phyloP scores from a whole-genome alignment of 2,113 vertebrate species.

The Notothenia coriiceps region DNA sequence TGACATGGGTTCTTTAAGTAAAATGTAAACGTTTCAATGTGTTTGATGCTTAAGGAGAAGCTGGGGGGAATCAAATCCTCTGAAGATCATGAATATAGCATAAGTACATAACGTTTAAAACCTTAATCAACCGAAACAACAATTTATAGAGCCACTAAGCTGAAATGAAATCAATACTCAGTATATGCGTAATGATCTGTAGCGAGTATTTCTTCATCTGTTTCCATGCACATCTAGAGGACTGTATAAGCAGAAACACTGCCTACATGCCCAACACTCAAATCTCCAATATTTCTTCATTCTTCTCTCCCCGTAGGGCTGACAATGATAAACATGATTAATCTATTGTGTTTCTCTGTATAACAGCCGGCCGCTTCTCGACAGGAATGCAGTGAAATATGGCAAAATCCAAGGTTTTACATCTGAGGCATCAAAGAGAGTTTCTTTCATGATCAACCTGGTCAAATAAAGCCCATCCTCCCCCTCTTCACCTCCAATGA shows the following conservation, averaged over 20 bases:
- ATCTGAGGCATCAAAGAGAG: conserved; percentile 14
- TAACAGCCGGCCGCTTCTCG: conserved; percentile 11
- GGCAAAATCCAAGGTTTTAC: conserved; percentile 3
- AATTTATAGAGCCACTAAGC: background rate
- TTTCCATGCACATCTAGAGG: conserved; percentile 33
- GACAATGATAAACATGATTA: conserved; percentile 32
- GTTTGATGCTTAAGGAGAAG: background rate
- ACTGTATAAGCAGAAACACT: conserved; percentile 38
- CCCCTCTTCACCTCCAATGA: background rate
- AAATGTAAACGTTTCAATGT: background rate
- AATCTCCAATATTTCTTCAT: conserved; percentile 38
- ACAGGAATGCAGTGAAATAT: conserved; percentile 26
- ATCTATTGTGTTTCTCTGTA: conserved; percentile 30
- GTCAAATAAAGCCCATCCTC: conserved; percentile 42
- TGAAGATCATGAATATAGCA: background rate
- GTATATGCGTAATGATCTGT: background rate
- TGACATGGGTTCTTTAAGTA: no score
- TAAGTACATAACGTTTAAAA: no score
- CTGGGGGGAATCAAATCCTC: background rate
- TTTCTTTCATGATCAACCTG: conserved; percentile 30
- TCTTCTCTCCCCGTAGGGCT: conserved; percentile 17
- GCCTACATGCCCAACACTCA: conserved; percentile 42
- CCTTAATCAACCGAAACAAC: background rate
- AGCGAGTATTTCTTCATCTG: conserved; percentile 5
- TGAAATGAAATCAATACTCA: background rate